These are phyloP conservation scores for Spinibarbus caldwelli DNA, from an alignment of 2,797 vertebrate species.

Conservation along the genomic window DNA sequence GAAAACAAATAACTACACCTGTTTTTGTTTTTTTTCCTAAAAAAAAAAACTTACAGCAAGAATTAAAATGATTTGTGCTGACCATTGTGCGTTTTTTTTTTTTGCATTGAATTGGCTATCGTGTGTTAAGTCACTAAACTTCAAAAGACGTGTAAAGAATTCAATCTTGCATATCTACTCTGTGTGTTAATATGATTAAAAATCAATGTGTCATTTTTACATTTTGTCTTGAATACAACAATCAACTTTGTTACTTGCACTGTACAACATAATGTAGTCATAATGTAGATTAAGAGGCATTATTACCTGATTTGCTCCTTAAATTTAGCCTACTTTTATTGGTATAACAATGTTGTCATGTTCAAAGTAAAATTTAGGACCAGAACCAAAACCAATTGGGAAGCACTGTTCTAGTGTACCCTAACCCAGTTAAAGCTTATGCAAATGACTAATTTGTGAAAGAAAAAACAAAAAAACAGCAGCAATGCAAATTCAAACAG, in stretches of 20 bases:
- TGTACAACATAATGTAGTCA: not conserved
- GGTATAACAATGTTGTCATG: not conserved
- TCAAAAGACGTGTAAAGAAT: too few relatives aligned
- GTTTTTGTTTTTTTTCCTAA: too few relatives aligned
- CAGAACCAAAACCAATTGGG: not conserved
- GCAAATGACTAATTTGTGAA: not conserved
- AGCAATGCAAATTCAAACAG: not conserved
- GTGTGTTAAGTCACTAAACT: too few relatives aligned
- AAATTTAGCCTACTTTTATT: not conserved
- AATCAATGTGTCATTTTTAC: too few relatives aligned
- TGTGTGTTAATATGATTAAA: too few relatives aligned
- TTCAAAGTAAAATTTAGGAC: not conserved
- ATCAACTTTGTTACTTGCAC: not conserved
- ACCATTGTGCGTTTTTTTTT: too few relatives aligned
- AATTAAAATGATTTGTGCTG: too few relatives aligned
- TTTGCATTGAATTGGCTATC: too few relatives aligned
- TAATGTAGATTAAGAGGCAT: not conserved
- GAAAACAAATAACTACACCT: too few relatives aligned
- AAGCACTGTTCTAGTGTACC: not conserved
- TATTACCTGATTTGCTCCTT: not conserved
- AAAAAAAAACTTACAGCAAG: too few relatives aligned
- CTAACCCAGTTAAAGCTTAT: not conserved
- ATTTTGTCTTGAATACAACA: too few relatives aligned
- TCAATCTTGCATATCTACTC: too few relatives aligned
- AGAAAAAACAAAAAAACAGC: not conserved